Percentiles rank a stretch among this genome's conserved stretches.
Evolutionary conservation across 2,888 invertebrate genomes (phyloP).

Genomic region (Drosophila fungiperda): DNA sequence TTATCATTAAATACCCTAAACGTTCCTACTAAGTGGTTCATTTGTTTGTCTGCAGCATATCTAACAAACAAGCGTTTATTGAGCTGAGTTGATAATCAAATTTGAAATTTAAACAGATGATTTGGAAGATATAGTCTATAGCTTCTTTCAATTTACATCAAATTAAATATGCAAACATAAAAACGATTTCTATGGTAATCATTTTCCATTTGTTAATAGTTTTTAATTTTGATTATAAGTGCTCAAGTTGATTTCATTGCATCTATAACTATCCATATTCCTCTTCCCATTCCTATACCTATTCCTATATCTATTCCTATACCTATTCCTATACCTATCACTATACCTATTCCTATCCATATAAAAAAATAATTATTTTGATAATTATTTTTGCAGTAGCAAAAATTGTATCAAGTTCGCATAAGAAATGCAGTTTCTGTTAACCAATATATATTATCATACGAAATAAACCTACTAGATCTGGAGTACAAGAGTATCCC

Average conservation of each 20-base stretch:
- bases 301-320: too few relatives aligned
- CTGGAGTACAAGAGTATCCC: background rate
- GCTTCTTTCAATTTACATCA: background rate
- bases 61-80: background rate
- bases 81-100: background rate
- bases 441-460: too few relatives aligned
- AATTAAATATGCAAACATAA: background rate
- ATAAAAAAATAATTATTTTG: too few relatives aligned
- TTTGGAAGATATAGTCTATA: background rate
- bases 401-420: too few relatives aligned
- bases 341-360: too few relatives aligned
- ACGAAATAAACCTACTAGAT: too few relatives aligned
- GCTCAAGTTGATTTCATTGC: background rate
- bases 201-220: background rate
- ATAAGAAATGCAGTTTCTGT: too few relatives aligned
- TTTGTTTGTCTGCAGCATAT: background rate
- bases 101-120: background rate
- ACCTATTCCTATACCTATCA: too few relatives aligned
- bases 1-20: background rate
- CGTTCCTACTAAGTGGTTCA: background rate
- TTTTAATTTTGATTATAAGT: background rate
- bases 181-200: background rate
- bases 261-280: background rate
- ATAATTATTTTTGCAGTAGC: too few relatives aligned
- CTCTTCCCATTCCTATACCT: too few relatives aligned